Evolutionary conservation across 2,113 vertebrate genomes (phyloP).

Genomic region (Hiodon tergisus): DNA sequence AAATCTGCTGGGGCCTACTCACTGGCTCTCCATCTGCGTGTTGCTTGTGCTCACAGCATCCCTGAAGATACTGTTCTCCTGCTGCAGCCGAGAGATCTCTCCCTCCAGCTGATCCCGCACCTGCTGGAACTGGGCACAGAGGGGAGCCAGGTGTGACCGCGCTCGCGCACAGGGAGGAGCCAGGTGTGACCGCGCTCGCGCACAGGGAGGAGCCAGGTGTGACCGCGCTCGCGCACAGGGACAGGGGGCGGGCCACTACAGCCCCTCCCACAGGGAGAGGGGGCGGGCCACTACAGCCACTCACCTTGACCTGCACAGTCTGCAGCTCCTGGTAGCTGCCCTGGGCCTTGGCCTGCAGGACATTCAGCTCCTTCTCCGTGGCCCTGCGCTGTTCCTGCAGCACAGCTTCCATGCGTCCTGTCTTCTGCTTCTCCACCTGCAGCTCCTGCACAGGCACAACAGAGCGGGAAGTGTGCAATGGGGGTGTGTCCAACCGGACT

Average conservation of each 20-base stretch:
- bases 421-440: slow-evolving; percentile 87
- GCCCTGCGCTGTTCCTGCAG: slow-evolving; percentile 80
- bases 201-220: too few relatives aligned
- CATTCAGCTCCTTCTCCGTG: slow-evolving; percentile 81
- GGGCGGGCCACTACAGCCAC: background rate
- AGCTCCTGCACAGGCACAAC: slow-evolving; percentile 69
- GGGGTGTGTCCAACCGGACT: too few relatives aligned
- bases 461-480: too few relatives aligned
- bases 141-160: too few relatives aligned
- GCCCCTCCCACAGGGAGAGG: too few relatives aligned
- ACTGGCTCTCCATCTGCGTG: slow-evolving; percentile 97
- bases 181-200: too few relatives aligned
- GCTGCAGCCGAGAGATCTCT: slow-evolving; percentile 87
- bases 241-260: too few relatives aligned
- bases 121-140: slow-evolving; percentile 76
- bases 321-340: slow-evolving; percentile 76
- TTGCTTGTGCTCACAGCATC: slow-evolving; percentile 96
- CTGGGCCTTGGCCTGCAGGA: slow-evolving; percentile 87
- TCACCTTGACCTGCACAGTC: slow-evolving; percentile 79
- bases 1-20: too few relatives aligned
- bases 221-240: too few relatives aligned
- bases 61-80: slow-evolving; percentile 92
- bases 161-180: too few relatives aligned
- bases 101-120: slow-evolving; percentile 88
- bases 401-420: slow-evolving; percentile 65